Evolutionary conservation across 2,113 vertebrate genomes (phyloP).

Genomic region (Dendrocopos noguchii): DNA sequence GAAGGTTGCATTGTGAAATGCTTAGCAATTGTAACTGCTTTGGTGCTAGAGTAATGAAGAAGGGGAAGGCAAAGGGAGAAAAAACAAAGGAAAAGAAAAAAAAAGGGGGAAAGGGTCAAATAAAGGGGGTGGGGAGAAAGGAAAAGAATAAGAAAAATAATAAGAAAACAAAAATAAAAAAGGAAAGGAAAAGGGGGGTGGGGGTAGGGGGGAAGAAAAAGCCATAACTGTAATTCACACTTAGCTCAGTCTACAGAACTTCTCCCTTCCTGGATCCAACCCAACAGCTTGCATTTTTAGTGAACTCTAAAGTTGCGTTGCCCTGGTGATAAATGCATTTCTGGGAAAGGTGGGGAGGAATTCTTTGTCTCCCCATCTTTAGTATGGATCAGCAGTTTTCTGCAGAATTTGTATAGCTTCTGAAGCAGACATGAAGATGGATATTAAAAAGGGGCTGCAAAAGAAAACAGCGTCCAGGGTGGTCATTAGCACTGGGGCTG

Average conservation of each 20-base stretch:
- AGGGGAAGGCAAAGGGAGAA: too few relatives aligned
- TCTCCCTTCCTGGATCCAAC: slow-evolving; percentile 41
- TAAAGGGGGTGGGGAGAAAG: too few relatives aligned
- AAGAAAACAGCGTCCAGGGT: neutral
- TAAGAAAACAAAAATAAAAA: too few relatives aligned
- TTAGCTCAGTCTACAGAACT: slow-evolving; percentile 63
- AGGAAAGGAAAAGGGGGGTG: too few relatives aligned
- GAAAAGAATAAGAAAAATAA: too few relatives aligned
- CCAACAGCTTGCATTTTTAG: slow-evolving; percentile 44
- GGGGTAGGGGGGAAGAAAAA: too few relatives aligned
- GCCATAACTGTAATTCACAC: slow-evolving; percentile 19
- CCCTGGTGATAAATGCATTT: slow-evolving; percentile 50
- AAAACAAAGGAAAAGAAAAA: too few relatives aligned
- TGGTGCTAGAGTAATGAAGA: too few relatives aligned
- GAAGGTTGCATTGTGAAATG: neutral
- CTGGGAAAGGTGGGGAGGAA: neutral
- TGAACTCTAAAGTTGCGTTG: slow-evolving; percentile 29
- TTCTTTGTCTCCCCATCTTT: neutral
- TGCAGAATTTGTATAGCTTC: neutral
- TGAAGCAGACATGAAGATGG: neutral
- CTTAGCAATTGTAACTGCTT: too few relatives aligned
- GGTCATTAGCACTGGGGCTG: neutral
- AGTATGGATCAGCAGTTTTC: neutral
- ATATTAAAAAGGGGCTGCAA: neutral
- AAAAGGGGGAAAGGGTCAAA: too few relatives aligned